Conservation (phyloP, 2,888 invertebrate species). For the Polyommatus iphigenia region DNA sequence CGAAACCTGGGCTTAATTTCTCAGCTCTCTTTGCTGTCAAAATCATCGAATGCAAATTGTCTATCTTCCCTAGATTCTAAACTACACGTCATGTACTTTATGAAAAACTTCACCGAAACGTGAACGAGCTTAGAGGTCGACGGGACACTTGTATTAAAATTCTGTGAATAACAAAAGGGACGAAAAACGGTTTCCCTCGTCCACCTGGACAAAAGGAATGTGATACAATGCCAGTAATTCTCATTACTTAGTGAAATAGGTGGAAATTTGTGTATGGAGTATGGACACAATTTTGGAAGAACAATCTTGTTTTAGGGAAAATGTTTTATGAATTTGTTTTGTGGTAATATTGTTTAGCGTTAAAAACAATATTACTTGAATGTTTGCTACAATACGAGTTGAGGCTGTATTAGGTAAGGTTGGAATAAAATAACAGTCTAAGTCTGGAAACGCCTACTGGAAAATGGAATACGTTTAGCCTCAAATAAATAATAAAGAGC, state of each 20-base stretch:
- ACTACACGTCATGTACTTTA: slow-evolving; percentile 26
- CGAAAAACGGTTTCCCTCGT: slow-evolving; percentile 61
- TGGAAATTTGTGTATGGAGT: slow-evolving; percentile 33
- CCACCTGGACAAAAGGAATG: slow-evolving; percentile 69
- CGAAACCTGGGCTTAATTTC: too few species aligned
- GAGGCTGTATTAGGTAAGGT: neutral
- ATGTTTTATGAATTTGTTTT: neutral
- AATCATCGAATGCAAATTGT: too few species aligned
- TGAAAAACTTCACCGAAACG: slow-evolving; percentile 43
- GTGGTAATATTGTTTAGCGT: neutral
- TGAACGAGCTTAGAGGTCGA: slow-evolving; percentile 42
- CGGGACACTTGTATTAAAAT: slow-evolving; percentile 72
- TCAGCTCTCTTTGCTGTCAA: too few species aligned
- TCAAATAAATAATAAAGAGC: neutral
- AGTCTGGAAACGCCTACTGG: neutral
- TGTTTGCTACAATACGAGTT: neutral
- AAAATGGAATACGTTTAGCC: too few species aligned
- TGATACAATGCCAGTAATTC: slow-evolving; percentile 73
- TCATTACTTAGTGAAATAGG: slow-evolving; percentile 67
- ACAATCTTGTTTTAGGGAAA: neutral
- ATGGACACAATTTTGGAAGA: slow-evolving; percentile 19
- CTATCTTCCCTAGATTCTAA: neutral
- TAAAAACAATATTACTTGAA: neutral
- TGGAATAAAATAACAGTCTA: neutral
- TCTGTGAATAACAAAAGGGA: slow-evolving; percentile 72